Percentiles rank a stretch among this genome's conserved stretches.
Evolutionary conservation across 1,140 invertebrate species (phyloP).

Genomic region (Drosophila ambigua): DNA sequence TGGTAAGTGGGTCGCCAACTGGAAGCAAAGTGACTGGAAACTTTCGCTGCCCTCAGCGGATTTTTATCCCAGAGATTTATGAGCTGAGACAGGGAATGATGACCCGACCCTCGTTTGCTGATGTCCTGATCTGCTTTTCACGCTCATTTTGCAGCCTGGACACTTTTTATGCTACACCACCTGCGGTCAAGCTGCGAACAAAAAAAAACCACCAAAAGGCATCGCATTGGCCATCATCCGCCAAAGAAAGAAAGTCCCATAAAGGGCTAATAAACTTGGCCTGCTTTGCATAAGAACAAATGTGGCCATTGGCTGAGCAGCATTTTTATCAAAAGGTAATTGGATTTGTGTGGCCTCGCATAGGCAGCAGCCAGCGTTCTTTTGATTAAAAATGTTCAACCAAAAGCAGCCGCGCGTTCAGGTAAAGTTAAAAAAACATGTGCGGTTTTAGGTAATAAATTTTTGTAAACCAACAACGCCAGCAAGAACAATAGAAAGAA

Average conservation of each 20-base stretch:
- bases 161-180: conserved; percentile 77
- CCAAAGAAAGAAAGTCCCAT: conserved; percentile 10
- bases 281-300: conserved; percentile 77
- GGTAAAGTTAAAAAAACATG: conserved; percentile 48
- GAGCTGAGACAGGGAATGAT: conserved; percentile 76
- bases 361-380: conserved; percentile 24
- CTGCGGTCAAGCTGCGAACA: conserved; percentile 56
- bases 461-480: conserved; percentile 56
- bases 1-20: conserved; percentile 30
- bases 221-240: conserved; percentile 13
- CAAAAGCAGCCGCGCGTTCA: conserved; percentile 24
- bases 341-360: conserved; percentile 48
- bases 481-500: conserved; percentile 32
- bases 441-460: conserved; percentile 67
- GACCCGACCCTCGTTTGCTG: conserved; percentile 54
- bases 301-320: conserved; percentile 58
- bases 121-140: conserved; percentile 29
- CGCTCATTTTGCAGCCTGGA: conserved; percentile 59
- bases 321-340: conserved; percentile 69
- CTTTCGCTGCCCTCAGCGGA: conserved; percentile 60
- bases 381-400: conserved; percentile 67
- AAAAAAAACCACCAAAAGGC: conserved; percentile 13
- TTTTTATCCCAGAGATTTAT: conserved; percentile 78
- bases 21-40: conserved; percentile 32
- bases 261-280: conserved; percentile 72